phyloP scores from a whole-genome alignment of 2,888 invertebrate species.

The Ormia ochracea region DNA sequence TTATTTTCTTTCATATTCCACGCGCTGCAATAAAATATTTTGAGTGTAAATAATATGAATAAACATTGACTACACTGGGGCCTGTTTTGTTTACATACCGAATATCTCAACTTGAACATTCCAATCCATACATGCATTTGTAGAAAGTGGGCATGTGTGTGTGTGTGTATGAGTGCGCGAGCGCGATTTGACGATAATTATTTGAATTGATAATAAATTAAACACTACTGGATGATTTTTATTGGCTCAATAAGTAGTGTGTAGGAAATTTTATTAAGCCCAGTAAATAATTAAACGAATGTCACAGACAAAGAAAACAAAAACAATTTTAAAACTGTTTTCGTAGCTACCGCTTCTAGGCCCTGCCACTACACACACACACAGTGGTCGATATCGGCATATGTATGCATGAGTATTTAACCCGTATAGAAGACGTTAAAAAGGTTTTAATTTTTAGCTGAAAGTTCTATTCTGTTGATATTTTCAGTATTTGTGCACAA shows the following conservation, averaged over 20 bases:
- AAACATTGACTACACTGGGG: conserved; percentile 10
- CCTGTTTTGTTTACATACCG: neutral
- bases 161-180: neutral
- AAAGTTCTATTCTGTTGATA: neutral
- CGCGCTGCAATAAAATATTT: conserved; percentile 15
- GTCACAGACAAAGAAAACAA: neutral
- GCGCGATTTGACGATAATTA: conserved; percentile 12
- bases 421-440: conserved; percentile 20
- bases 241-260: conserved; percentile 54
- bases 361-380: neutral
- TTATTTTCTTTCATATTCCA: neutral
- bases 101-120: neutral
- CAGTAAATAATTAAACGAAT: conserved; percentile 33
- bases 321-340: neutral
- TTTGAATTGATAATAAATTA: conserved; percentile 46
- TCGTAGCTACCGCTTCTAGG: neutral
- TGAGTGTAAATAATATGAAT: neutral
- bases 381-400: neutral
- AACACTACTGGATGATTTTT: conserved; percentile 42
- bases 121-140: neutral
- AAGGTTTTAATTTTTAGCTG: neutral
- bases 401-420: neutral
- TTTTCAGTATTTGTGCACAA: neutral
- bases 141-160: too few relatives aligned
- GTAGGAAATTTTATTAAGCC: conserved; percentile 49